phyloP scores from a whole-genome alignment of 37 sponge, comb jelly and placozoan species.

The Cladorhizidae sp. region DNA sequence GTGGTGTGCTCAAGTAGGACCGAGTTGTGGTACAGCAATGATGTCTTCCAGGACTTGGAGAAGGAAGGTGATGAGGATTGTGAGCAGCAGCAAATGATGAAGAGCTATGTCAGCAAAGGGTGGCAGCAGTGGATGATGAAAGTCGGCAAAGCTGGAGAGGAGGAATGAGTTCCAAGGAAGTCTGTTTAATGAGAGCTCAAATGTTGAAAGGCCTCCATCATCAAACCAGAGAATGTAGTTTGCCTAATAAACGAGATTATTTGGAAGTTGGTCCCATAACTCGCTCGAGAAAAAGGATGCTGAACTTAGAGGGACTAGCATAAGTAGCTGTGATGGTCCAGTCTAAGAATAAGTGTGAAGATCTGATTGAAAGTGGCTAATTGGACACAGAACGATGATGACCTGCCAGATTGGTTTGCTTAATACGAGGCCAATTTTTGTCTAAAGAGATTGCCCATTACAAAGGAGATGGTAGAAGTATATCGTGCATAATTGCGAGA shows the following conservation, averaged over 20 bases:
- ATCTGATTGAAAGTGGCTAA: slow-evolving; percentile 89
- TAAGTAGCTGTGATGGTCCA: slow-evolving; percentile 79
- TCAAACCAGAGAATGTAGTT: neutral
- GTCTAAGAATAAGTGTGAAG: slow-evolving; percentile 84
- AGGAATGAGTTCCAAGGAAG: neutral
- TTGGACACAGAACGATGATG: slow-evolving; percentile 80
- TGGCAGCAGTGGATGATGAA: neutral
- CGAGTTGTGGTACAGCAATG: slow-evolving; percentile 64
- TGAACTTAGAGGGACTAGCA: slow-evolving; percentile 87
- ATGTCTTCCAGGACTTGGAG: slow-evolving; percentile 47
- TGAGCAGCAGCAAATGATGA: slow-evolving; percentile 60
- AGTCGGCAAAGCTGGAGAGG: slow-evolving; percentile 3
- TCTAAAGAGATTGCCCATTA: slow-evolving; percentile 83
- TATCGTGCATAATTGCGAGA: slow-evolving; percentile 78
- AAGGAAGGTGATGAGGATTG: slow-evolving; percentile 66
- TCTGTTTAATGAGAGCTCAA: neutral
- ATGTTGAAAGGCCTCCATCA: neutral
- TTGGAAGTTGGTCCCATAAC: slow-evolving; percentile 49
- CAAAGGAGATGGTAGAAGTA: slow-evolving; percentile 89
- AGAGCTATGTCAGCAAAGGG: slow-evolving; percentile 16
- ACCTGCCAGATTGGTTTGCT: slow-evolving; percentile 95
- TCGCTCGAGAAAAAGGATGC: slow-evolving; percentile 14
- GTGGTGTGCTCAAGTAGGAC: slow-evolving; percentile 22
- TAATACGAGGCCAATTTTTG: slow-evolving; percentile 86
- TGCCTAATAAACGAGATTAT: neutral